These are phyloP conservation scores for Crotalus helleri DNA, from an alignment of 2,113 vertebrate species.

Conservation along the genomic window DNA sequence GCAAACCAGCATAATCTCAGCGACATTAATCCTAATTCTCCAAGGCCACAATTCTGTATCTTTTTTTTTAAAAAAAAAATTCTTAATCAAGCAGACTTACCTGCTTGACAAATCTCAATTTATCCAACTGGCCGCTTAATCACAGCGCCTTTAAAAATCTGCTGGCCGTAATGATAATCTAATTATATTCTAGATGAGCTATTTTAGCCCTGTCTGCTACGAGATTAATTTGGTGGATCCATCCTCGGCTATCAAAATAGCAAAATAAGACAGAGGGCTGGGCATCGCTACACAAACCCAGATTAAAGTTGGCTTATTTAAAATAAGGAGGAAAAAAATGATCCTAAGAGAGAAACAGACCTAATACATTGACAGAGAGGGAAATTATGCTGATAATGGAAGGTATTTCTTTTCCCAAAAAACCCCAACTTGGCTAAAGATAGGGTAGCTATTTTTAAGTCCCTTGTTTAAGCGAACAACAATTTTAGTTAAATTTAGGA, in stretches of 20 bases:
- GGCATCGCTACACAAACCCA: neutral
- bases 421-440: neutral
- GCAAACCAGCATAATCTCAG: neutral
- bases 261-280: neutral
- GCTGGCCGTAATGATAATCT: conserved; percentile 3
- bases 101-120: neutral
- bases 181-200: neutral
- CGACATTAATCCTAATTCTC: neutral
- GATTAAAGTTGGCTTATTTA: neutral
- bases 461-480: conserved; percentile 10
- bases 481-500: neutral
- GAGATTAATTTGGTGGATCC: conserved; percentile 24
- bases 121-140: neutral
- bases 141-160: neutral
- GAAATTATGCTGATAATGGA: neutral
- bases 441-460: neutral
- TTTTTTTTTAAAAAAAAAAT: neutral
- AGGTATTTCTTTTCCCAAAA: conserved; percentile 24
- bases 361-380: neutral
- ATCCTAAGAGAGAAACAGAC: conserved; percentile 17
- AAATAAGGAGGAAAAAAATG: neutral
- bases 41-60: too few relatives aligned
- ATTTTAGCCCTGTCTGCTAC: neutral
- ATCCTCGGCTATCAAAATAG: neutral
- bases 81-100: neutral